These are phyloP conservation scores for Gallinago solitaria DNA, from an alignment of 2,797 vertebrate genomes.

Conservation along the genomic window DNA sequence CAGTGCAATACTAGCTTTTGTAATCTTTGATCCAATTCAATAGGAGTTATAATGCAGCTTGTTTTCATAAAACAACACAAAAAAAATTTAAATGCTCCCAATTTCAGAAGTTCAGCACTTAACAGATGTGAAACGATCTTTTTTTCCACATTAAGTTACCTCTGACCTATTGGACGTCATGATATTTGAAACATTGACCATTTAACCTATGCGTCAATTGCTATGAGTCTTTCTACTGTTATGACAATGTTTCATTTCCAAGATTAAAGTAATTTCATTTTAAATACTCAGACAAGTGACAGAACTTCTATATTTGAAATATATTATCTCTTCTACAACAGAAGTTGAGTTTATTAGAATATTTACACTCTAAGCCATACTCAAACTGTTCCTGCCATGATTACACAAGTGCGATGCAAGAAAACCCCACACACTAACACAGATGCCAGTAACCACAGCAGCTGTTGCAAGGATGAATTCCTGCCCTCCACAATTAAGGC, in stretches of 20 bases:
- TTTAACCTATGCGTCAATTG: neutral
- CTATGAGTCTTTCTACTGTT: neutral
- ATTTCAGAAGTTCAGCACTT: neutral
- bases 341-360: neutral
- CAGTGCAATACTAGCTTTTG: neutral
- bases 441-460: neutral
- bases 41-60: neutral
- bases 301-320: neutral
- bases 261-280: neutral
- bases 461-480: neutral
- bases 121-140: neutral
- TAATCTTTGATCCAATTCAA: neutral
- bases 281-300: neutral
- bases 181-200: neutral
- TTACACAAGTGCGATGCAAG: neutral
- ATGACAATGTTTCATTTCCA: neutral
- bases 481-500: neutral
- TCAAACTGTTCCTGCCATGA: neutral
- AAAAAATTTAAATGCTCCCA: neutral
- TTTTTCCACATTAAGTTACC: neutral
- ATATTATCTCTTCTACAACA: neutral
- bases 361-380: neutral
- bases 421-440: neutral
- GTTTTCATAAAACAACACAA: neutral
- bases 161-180: neutral